Base-by-base conservation (phyloP, 2,888 invertebrate genomes). In the Pyrrhosoma nymphula region DNA sequence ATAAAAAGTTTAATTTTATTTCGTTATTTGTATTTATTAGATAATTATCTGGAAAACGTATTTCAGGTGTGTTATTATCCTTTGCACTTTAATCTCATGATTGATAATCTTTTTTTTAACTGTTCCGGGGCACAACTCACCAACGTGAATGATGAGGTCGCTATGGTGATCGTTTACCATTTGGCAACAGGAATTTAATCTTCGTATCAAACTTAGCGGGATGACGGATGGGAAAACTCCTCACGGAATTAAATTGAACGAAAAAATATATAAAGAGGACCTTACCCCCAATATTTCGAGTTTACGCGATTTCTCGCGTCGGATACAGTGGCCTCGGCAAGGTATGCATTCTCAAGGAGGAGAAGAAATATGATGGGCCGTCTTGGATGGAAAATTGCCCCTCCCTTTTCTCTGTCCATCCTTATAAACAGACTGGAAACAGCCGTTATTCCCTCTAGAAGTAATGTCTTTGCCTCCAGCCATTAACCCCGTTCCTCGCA, bases 401-500 rank as follows among this genome's bases (percentile, higher is more conserved):
- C 16, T 60, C 82, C 0, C 82, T 82, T 35, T 26, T 35, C 23
- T 10, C 69, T 35, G 10, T 82, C 26, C 82, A 16, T 82, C 82
- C 30, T 35, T 82, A 82, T 82, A 82, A 30, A 82, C 30, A 35
- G 30, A 82, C 82, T 82, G 82, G 35, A 6, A 82, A 82, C 82
- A 82, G 35, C 82, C 82, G 82, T 30, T 35, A 82, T 82, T 82
- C 30, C 16, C 30, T 82, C 35, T 14, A 82, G 82, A 35, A 82
- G 35, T 82, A 35, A 82, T 82, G 82, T n/a, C 30, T 82, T 82
- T 82, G 35, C 82, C 82, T 82, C 82, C 82, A 35, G 30, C 30
- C 82, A 82, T 82, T 82, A 82, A 82, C 82, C 30, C 35, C 35
- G 82, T 82, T 82, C 82, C 82, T 82, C 69, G 35, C 82, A 82